Evolutionary conservation across 1,140 invertebrate genomes (phyloP).

Genomic region (Eciton burchellii): DNA sequence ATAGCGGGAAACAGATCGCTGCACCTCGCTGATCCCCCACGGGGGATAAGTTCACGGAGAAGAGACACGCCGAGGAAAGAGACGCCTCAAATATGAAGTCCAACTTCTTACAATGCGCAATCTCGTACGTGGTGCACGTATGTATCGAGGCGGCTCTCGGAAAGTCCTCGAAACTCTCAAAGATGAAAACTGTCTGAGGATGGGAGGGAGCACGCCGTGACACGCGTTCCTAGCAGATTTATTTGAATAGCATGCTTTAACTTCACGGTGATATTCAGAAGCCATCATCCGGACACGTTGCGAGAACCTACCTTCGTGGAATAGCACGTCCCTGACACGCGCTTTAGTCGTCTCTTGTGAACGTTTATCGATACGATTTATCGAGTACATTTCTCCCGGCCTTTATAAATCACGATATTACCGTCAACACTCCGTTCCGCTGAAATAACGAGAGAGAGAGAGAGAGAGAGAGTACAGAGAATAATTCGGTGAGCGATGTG

Average conservation of each 20-base stretch:
- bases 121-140: constrained; percentile 19
- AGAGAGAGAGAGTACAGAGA: neutral
- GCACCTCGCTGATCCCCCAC: too few relatives aligned
- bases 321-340: constrained; percentile 11
- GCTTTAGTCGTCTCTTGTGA: constrained; percentile 7
- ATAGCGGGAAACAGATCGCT: neutral
- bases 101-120: constrained; percentile 42
- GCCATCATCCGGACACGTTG: constrained; percentile 40
- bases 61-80: neutral
- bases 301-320: constrained; percentile 34
- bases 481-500: neutral
- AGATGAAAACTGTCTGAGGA: constrained; percentile 39
- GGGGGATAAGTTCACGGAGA: too few relatives aligned
- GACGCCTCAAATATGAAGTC: constrained; percentile 14
- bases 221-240: constrained; percentile 46
- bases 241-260: constrained; percentile 51
- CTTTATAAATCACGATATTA: neutral
- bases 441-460: neutral
- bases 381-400: neutral
- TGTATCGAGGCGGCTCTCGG: constrained; percentile 30
- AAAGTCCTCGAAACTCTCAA: constrained; percentile 51
- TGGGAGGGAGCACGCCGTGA: constrained; percentile 35
- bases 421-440: neutral
- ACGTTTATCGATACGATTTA: constrained; percentile 33
- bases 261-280: constrained; percentile 46